A percentile compares a stretch with the other conserved stretches of the same genome.
These are phyloP conservation scores for Melanaphis sacchari DNA, from an alignment of 1,140 invertebrate species.

Conservation along the genomic window DNA sequence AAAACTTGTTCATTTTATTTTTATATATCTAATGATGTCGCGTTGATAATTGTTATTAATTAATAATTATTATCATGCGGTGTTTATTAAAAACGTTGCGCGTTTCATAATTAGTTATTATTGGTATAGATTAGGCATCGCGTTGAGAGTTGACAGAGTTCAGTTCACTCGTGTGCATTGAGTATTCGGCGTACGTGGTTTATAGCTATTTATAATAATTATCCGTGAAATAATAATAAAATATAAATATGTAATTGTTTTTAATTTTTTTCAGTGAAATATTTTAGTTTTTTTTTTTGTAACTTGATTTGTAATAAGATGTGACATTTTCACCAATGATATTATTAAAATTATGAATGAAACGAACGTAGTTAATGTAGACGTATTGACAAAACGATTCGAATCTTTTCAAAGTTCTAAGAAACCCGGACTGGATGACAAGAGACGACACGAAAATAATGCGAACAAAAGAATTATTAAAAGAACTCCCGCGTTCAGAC, in stretches of 20 bases:
- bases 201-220: not conserved
- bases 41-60: not conserved
- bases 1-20: not conserved
- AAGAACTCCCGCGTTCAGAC: slow-evolving; percentile 59
- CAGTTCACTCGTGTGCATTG: not conserved
- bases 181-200: not conserved
- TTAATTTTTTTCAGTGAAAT: not conserved
- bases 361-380: slow-evolving; percentile 11
- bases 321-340: slow-evolving; percentile 35
- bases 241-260: no score
- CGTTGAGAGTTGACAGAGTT: not conserved
- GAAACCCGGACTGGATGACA: not conserved
- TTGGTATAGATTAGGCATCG: not conserved
- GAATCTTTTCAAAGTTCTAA: slow-evolving; percentile 38
- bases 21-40: not conserved
- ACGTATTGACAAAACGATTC: slow-evolving; percentile 32
- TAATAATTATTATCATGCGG: not conserved
- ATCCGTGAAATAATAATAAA: not conserved
- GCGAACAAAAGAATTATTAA: slow-evolving; percentile 63
- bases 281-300: not conserved
- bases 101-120: not conserved
- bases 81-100: not conserved
- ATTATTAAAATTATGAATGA: slow-evolving; percentile 44
- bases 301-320: not conserved
- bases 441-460: not conserved